Percentiles rank a stretch among this genome's conserved stretches.
Conservation (phyloP, 64 coral and sea anemone species). For the Pachyseris speciosa region DNA sequence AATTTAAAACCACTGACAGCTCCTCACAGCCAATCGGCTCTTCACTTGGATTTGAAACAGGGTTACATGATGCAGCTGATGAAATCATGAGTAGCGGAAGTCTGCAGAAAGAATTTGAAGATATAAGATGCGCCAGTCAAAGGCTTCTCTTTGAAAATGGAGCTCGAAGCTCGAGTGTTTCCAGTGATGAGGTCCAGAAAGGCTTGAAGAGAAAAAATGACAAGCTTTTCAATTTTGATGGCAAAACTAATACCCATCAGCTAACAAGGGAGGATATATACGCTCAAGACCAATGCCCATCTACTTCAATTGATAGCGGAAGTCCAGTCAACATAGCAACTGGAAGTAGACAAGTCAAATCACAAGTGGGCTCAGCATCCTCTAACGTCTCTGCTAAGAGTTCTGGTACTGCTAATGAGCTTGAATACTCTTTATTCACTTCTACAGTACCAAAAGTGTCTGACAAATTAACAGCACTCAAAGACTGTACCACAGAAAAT, state of each 20-base stretch:
- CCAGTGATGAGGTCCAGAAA: not conserved
- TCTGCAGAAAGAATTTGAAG: conserved; percentile 59
- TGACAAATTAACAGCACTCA: conserved; percentile 65
- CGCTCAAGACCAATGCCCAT: conserved; percentile 34
- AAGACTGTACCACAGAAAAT: conserved; percentile 55
- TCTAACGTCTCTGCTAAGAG: not conserved
- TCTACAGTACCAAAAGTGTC: conserved; percentile 50
- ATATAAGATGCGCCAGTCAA: conserved; percentile 41
- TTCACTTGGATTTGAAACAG: conserved; percentile 7
- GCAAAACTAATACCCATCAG: conserved; percentile 26
- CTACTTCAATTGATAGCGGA: not conserved
- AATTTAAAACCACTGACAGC: conserved; percentile 11
- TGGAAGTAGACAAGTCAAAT: not conserved
- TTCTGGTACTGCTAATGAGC: not conserved
- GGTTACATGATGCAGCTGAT: not conserved
- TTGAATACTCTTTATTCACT: not conserved
- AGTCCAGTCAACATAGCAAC: not conserved
- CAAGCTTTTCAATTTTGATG: not conserved
- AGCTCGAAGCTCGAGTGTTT: not conserved
- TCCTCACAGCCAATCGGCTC: not conserved
- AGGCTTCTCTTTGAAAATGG: not conserved
- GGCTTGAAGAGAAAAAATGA: not conserved
- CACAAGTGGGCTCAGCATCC: not conserved
- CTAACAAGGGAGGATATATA: conserved; percentile 65
- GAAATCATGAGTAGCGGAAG: not conserved